Evolutionary conservation across 1,140 invertebrate genomes (phyloP), one percentile per base, ranked within the genome.

Genomic region (Aplysia californica): DNA sequence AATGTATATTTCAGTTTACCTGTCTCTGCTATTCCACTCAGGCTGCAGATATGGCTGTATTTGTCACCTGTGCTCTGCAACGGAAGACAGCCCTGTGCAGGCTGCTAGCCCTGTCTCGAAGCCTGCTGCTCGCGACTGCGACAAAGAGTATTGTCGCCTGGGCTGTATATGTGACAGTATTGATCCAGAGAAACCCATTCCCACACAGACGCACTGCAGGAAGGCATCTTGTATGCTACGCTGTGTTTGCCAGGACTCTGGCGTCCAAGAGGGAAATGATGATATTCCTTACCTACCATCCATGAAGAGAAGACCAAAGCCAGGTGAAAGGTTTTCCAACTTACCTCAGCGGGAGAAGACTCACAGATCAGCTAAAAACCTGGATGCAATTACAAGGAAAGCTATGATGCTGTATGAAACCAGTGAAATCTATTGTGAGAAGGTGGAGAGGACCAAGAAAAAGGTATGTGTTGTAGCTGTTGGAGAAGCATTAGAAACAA

Each of bases 41-140:
- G 87, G 87, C 56, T 88, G 87, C 77, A 79, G 85, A 3, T 88
- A 86, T 81, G 85, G 87, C 33, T 88, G 87, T 76, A 85, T 88
- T 23, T 88, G 87, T 81, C 86, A 88, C 73, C 79, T 88, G 26
- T 87, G 85, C 77, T 81, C 78, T 59, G 75, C 80, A 23, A 76
- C 69, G 18, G 78, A 76, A 55, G 78, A 70, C 21, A 61, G n/a
- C n/a, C n/a, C n/a, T n/a, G n/a, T n/a, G n/a, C n/a, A n/a, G n/a
- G n/a, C 61, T 23, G 76, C 64, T 75, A 64, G 55, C 50, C 23
- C 65, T n/a, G 70, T 75, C 58, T 18, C 33, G 55, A 74, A 72
- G 33, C 72, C 61, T 15, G 64, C 21, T 20, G 67, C 59, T 10
- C 74, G 21, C 20, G 67, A 31, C 39, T 88, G 87, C 81, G 83